A percentile compares a stretch with the other conserved stretches of the same genome.
phyloP scores from a whole-genome alignment of 2,113 vertebrate genomes.

The Sylvilagus bachmani region DNA sequence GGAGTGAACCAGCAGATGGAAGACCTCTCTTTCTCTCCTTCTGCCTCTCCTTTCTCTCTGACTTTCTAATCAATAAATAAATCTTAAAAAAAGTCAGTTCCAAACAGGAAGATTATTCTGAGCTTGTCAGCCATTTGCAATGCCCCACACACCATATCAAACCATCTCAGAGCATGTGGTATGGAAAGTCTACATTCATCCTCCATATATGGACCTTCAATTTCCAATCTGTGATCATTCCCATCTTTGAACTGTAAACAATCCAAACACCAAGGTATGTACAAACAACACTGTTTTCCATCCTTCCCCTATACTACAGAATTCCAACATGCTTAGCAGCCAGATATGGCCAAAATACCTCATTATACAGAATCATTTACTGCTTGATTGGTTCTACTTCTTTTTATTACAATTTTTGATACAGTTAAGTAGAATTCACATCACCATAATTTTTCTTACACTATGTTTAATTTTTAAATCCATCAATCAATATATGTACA shows the following conservation, averaged over 20 bases:
- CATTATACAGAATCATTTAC: not conserved
- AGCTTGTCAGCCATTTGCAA: not conserved
- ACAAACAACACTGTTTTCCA: not conserved
- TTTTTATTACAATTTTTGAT: not conserved
- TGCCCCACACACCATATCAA: not conserved
- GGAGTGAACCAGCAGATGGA: too few relatives aligned
- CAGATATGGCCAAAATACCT: not conserved
- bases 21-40: not conserved
- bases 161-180: not conserved
- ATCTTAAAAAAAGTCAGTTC: not conserved
- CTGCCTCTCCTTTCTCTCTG: too few relatives aligned
- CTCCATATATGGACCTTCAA: not conserved
- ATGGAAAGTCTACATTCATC: not conserved
- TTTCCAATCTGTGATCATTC: not conserved
- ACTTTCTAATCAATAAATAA: too few relatives aligned
- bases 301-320: not conserved
- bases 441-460: not conserved
- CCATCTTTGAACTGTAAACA: not conserved
- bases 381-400: not conserved
- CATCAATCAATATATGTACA: constrained; percentile 43
- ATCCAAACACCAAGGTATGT: not conserved
- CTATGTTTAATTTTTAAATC: not conserved
- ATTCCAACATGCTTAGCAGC: not conserved
- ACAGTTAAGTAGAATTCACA: not conserved
- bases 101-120: not conserved